Percentiles rank a stretch among this genome's conserved stretches.
These are phyloP conservation scores for Cheirogaleus medius DNA, from an alignment of 2,113 vertebrate species.

Conservation along the genomic window DNA sequence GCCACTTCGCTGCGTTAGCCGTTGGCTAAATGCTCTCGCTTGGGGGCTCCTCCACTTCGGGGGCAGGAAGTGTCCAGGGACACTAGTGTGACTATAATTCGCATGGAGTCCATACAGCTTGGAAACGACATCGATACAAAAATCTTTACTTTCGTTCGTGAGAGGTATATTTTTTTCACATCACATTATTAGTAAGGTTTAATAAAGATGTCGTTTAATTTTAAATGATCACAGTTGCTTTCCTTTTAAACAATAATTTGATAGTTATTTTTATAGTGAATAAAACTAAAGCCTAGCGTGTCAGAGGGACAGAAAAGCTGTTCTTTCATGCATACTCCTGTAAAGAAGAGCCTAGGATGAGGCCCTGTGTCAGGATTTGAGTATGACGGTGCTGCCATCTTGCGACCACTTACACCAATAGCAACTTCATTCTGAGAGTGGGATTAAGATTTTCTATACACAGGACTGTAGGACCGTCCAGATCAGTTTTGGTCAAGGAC, in stretches of 20 bases:
- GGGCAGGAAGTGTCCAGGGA: background rate
- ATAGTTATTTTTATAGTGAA: background rate
- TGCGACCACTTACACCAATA: background rate
- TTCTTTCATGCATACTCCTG: background rate
- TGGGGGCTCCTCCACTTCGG: background rate
- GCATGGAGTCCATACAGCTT: background rate
- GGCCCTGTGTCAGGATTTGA: background rate
- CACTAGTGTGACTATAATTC: background rate
- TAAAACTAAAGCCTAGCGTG: background rate
- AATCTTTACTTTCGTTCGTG: background rate
- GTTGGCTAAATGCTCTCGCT: background rate
- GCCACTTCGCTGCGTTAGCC: background rate
- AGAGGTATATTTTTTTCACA: background rate
- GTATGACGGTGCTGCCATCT: conserved; percentile 48
- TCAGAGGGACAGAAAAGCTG: background rate
- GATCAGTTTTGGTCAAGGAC: background rate
- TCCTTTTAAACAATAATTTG: background rate
- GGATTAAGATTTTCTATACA: background rate
- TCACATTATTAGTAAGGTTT: background rate
- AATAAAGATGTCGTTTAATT: background rate
- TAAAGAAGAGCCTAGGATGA: rapidly evolving
- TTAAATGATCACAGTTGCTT: background rate
- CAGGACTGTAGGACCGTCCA: background rate
- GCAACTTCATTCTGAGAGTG: background rate
- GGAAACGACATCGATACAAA: background rate